phyloP scores from a whole-genome alignment of 2,113 vertebrate genomes.

The Theropithecus gelada region DNA sequence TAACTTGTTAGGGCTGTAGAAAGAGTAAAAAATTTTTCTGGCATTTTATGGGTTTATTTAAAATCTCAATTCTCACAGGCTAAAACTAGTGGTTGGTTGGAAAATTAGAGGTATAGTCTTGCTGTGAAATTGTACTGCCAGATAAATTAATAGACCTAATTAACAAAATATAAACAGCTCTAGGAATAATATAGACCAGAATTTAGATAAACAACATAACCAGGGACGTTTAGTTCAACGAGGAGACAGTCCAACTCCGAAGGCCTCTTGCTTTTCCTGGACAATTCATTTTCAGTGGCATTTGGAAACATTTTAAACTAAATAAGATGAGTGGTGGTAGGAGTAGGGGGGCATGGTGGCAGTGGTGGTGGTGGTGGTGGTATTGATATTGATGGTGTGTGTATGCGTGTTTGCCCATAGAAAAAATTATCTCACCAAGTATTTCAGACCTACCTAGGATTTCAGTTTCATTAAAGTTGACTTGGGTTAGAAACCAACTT shows the following conservation, averaged over 20 bases:
- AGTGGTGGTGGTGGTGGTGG: neutral
- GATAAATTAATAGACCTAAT: constrained; percentile 34
- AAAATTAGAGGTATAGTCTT: constrained; percentile 38
- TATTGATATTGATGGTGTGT: neutral
- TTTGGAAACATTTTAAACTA: neutral
- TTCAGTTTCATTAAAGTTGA: neutral
- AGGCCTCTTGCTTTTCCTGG: neutral
- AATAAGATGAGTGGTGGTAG: neutral
- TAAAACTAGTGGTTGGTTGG: neutral
- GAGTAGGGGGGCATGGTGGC: neutral
- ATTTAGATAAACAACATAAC: constrained; percentile 3
- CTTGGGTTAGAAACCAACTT: neutral
- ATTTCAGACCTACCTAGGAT: neutral
- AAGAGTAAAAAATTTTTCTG: neutral
- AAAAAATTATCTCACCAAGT: neutral
- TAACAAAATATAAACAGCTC: constrained; percentile 52
- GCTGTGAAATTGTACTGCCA: constrained; percentile 54
- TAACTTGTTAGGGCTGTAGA: neutral
- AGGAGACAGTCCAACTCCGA: neutral
- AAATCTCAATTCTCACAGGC: constrained; percentile 36
- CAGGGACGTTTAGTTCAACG: neutral
- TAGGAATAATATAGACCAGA: constrained; percentile 44
- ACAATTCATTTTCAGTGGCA: neutral
- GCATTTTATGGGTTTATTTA: neutral
- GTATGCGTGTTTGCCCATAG: neutral